A percentile compares a stretch with the other conserved stretches of the same genome.
phyloP scores from a whole-genome alignment of 2,888 invertebrate genomes.

The Polyommatus icarus region DNA sequence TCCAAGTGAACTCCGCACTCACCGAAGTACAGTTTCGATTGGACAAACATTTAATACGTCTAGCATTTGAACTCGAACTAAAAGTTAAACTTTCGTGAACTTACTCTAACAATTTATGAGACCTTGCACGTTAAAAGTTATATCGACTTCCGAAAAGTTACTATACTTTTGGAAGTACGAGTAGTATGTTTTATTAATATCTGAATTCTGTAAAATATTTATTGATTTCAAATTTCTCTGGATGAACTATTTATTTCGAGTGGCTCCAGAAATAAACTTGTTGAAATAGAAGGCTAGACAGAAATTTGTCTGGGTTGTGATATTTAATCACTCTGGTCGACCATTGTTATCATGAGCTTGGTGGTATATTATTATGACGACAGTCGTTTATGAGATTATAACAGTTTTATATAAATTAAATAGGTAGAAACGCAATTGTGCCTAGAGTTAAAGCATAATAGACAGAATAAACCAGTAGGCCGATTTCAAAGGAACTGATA shows the following conservation, averaged over 20 bases:
- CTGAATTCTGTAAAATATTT: neutral
- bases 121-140: neutral
- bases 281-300: neutral
- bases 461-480: too few relatives aligned
- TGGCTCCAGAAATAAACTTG: neutral
- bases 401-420: too few relatives aligned
- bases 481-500: too few relatives aligned
- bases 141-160: neutral
- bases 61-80: too few relatives aligned
- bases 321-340: neutral
- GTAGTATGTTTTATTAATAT: neutral
- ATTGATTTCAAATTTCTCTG: neutral
- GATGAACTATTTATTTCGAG: neutral
- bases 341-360: neutral
- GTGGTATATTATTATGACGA: too few relatives aligned
- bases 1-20: too few relatives aligned
- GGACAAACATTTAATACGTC: too few relatives aligned
- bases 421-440: too few relatives aligned
- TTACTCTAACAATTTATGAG: constrained; percentile 9
- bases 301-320: neutral
- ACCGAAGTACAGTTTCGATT: too few relatives aligned
- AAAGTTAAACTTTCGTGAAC: neutral
- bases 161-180: neutral
- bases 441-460: too few relatives aligned
- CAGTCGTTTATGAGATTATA: too few relatives aligned